A percentile compares a stretch with the other conserved stretches of the same genome.
phyloP scores from a whole-genome alignment of 1,140 invertebrate species.

The Orussus abietinus region DNA sequence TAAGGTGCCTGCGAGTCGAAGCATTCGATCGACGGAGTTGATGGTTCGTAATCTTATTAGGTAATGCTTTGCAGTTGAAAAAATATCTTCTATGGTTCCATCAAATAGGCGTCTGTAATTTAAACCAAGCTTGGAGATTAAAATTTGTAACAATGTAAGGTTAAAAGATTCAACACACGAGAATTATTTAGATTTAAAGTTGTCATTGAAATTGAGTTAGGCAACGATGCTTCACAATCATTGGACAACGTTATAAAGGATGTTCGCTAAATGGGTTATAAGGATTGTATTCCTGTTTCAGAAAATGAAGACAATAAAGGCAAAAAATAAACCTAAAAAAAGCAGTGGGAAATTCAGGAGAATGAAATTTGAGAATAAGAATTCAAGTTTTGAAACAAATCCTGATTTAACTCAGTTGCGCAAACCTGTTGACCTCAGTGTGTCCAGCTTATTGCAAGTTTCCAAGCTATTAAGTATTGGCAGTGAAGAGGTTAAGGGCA shows the following conservation, averaged over 20 bases:
- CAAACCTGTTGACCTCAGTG: conserved; percentile 60
- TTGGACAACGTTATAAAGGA: not conserved
- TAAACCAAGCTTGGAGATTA: not conserved
- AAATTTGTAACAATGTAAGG: not conserved
- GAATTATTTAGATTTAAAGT: not conserved
- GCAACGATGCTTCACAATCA: not conserved
- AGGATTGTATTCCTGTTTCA: conserved; percentile 8
- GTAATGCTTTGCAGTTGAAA: too few species aligned
- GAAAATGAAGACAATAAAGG: conserved; percentile 16
- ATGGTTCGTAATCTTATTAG: too few species aligned
- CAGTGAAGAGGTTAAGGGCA: conserved; percentile 60
- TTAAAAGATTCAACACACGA: not conserved
- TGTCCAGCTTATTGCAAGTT: conserved; percentile 60
- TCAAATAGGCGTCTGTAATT: conserved; percentile 1
- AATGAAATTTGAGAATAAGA: conserved; percentile 12
- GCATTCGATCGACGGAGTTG: too few species aligned
- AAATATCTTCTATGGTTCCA: too few species aligned
- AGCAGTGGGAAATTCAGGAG: conserved; percentile 13
- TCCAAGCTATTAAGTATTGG: conserved; percentile 28
- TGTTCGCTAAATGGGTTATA: conserved; percentile 1
- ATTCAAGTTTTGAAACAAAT: conserved; percentile 4
- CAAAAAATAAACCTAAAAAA: conserved; percentile 22
- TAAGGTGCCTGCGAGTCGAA: too few species aligned
- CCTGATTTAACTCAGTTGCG: conserved; percentile 59
- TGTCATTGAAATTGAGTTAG: not conserved